Percentiles rank a stretch among this genome's conserved stretches.
Evolutionary conservation across 2,113 vertebrate genomes (phyloP).

Genomic region (Scytalopus superciliaris): DNA sequence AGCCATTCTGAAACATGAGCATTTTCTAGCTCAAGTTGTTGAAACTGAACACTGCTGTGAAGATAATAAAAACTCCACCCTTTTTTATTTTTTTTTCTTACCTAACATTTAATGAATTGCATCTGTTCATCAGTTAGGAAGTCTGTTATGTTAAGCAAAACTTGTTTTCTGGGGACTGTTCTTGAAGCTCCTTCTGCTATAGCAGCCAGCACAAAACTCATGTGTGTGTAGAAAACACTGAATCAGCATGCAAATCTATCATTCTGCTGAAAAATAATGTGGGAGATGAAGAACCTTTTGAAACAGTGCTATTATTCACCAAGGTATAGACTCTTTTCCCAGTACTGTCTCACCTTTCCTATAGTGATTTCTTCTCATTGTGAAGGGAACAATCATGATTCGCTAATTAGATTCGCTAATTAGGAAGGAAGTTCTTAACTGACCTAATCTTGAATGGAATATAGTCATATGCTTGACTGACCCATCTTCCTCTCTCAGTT

Average conservation of each 20-base stretch:
- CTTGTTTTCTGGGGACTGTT: not conserved
- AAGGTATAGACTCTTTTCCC: not conserved
- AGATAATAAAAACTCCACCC: not conserved
- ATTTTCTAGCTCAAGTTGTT: not conserved
- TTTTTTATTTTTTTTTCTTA: not conserved
- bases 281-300: not conserved
- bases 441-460: not conserved
- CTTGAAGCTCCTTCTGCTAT: not conserved
- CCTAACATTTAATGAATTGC: not conserved
- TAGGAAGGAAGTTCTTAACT: too few species aligned
- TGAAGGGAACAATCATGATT: not conserved
- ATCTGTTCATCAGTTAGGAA: not conserved
- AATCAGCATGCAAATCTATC: not conserved
- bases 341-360: not conserved
- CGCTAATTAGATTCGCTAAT: too few species aligned
- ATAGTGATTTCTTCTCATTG: not conserved
- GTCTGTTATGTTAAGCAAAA: not conserved
- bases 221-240: not conserved
- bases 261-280: not conserved
- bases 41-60: not conserved
- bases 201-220: rapidly evolving
- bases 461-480: not conserved
- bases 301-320: not conserved
- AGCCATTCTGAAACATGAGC: not conserved
- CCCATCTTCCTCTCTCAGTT: not conserved